These are phyloP conservation scores for Archegozetes longisetosus DNA, from an alignment of 1,140 invertebrate species.

Conservation along the genomic window DNA sequence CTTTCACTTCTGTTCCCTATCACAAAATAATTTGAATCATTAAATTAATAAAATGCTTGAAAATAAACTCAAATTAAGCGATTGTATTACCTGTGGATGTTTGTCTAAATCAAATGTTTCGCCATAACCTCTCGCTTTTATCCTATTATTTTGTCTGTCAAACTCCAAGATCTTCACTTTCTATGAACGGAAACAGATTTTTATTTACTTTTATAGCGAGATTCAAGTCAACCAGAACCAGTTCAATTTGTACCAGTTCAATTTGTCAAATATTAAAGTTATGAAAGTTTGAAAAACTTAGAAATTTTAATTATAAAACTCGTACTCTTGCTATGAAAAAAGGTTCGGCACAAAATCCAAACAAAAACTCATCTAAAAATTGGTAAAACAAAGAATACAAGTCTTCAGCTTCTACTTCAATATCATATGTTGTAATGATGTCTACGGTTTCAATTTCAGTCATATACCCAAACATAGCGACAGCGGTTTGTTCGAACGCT, in stretches of 20 bases:
- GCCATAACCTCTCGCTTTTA: constrained; percentile 72
- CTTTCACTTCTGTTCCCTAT: constrained; percentile 87
- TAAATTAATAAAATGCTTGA: constrained; percentile 2
- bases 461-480: constrained; percentile 95
- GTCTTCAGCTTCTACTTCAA: constrained; percentile 72
- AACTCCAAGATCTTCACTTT: constrained; percentile 78
- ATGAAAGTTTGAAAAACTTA: no score
- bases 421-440: constrained; percentile 52
- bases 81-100: constrained; percentile 56
- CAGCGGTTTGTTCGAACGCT: constrained; percentile 84
- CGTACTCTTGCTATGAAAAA: constrained; percentile 50
- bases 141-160: constrained; percentile 62
- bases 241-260: no score
- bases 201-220: no score
- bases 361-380: constrained; percentile 88
- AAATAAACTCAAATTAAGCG: neutral
- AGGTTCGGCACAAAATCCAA: constrained; percentile 79
- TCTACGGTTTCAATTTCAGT: constrained; percentile 76
- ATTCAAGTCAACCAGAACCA: no score
- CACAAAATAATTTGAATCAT: neutral
- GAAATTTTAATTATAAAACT: neutral
- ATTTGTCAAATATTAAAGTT: no score
- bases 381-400: constrained; percentile 72
- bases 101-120: constrained; percentile 82
- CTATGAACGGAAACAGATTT: constrained; percentile 41